Evolutionary conservation across 2,797 vertebrate species (phyloP).

Genomic region (Anguilla obscura): DNA sequence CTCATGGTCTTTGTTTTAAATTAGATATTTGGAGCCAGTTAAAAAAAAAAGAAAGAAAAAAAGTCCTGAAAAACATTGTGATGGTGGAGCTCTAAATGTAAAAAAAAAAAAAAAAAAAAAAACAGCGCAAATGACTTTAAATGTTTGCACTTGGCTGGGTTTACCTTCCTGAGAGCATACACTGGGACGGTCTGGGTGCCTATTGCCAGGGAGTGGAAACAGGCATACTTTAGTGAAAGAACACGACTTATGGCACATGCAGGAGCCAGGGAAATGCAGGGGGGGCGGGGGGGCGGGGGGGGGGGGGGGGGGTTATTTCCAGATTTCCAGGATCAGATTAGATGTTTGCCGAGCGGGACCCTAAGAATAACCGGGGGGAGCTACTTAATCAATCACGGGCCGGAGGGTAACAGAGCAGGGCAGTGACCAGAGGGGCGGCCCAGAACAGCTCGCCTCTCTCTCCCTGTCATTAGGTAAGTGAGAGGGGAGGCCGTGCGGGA

Average conservation of each 20-base stretch:
- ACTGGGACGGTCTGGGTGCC: background rate
- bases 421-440: background rate
- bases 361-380: background rate
- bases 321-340: background rate
- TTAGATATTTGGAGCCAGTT: too few relatives aligned
- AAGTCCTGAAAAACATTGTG: too few relatives aligned
- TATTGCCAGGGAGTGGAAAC: background rate
- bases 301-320: background rate
- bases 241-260: background rate
- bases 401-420: background rate
- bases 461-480: background rate
- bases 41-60: too few relatives aligned
- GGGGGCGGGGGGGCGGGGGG: background rate
- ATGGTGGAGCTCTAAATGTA: too few relatives aligned
- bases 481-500: background rate
- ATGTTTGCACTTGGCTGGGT: background rate
- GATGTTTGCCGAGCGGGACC: background rate
- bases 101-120: background rate
- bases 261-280: background rate
- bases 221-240: background rate
- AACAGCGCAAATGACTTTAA: background rate
- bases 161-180: background rate
- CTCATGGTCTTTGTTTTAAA: too few relatives aligned
- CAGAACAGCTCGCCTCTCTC: background rate
- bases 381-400: constrained; percentile 2